Evolutionary conservation across 2,797 vertebrate genomes (phyloP).

Genomic region (Meda fulgida): DNA sequence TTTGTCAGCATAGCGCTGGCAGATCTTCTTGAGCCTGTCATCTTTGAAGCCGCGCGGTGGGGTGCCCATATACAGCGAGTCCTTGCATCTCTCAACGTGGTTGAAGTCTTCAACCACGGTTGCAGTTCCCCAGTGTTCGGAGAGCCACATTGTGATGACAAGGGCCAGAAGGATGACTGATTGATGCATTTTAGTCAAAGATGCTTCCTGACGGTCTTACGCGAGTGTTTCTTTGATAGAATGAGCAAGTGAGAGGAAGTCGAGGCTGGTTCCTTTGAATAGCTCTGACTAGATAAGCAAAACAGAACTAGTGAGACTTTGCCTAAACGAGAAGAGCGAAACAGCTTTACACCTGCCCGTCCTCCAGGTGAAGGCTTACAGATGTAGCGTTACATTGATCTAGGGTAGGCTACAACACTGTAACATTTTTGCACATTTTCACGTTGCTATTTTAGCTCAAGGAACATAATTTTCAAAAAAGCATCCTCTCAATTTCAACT

Average conservation of each 20-base stretch:
- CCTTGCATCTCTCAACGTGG: conserved; percentile 75
- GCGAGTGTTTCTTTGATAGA: conserved; percentile 34
- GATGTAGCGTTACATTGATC: background rate
- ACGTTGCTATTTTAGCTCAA: background rate
- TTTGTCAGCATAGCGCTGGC: conserved; percentile 73
- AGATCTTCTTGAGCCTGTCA: conserved; percentile 69
- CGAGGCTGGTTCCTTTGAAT: conserved; percentile 63
- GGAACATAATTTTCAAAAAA: background rate
- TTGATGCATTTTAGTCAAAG: conserved; percentile 33
- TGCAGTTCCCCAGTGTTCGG: conserved; percentile 46
- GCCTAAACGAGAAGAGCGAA: conserved; percentile 1
- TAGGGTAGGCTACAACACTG: background rate
- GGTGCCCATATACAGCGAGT: conserved; percentile 78
- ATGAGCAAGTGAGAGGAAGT: conserved; percentile 30
- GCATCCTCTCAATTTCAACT: background rate
- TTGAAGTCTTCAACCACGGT: conserved; percentile 76
- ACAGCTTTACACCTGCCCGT: background rate
- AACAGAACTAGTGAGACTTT: conserved; percentile 35
- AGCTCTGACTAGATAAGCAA: conserved; percentile 69
- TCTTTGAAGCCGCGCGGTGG: conserved; percentile 68
- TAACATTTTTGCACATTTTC: background rate
- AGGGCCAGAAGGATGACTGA: conserved; percentile 32
- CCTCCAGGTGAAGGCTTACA: background rate
- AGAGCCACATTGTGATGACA: conserved; percentile 16
- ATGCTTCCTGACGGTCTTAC: conserved; percentile 35